A percentile compares a stretch with the other conserved stretches of the same genome.
phyloP scores from a whole-genome alignment of 2,797 vertebrate genomes.

The Propithecus perrieri region DNA sequence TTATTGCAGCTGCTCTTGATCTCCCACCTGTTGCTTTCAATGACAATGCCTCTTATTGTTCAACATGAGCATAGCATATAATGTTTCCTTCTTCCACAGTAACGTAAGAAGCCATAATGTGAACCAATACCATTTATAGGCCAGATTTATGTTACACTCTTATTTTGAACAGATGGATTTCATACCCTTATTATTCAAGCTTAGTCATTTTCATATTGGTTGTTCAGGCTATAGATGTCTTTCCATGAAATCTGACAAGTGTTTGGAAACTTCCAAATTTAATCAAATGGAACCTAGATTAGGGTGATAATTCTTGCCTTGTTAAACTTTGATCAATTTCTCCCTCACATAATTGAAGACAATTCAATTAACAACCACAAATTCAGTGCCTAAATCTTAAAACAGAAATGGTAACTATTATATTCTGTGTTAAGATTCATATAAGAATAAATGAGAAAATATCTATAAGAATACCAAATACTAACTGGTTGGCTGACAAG shows the following conservation, averaged over 20 bases:
- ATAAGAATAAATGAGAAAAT: constrained; percentile 32
- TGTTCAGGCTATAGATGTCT: background rate
- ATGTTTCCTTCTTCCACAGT: constrained; percentile 50
- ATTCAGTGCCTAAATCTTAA: background rate
- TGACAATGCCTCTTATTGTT: constrained; percentile 50
- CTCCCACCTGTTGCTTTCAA: constrained; percentile 53
- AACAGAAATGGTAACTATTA: background rate
- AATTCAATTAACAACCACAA: constrained; percentile 10
- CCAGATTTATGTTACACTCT: constrained; percentile 37
- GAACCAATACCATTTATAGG: constrained; percentile 33
- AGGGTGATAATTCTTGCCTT: background rate
- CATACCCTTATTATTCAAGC: background rate
- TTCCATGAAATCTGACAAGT: constrained; percentile 32
- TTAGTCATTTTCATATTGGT: constrained; percentile 27
- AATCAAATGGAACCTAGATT: background rate
- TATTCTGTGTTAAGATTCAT: background rate
- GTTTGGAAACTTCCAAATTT: constrained; percentile 39
- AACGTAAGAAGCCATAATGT: constrained; percentile 56
- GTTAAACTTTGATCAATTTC: background rate
- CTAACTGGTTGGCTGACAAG: background rate
- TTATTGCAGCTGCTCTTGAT: constrained; percentile 38
- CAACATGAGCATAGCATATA: background rate
- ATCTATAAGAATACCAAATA: background rate
- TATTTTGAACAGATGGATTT: constrained; percentile 52
- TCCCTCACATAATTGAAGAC: background rate